Conservation (phyloP, 1,140 invertebrate species). For the Eriocheir sinensis region DNA sequence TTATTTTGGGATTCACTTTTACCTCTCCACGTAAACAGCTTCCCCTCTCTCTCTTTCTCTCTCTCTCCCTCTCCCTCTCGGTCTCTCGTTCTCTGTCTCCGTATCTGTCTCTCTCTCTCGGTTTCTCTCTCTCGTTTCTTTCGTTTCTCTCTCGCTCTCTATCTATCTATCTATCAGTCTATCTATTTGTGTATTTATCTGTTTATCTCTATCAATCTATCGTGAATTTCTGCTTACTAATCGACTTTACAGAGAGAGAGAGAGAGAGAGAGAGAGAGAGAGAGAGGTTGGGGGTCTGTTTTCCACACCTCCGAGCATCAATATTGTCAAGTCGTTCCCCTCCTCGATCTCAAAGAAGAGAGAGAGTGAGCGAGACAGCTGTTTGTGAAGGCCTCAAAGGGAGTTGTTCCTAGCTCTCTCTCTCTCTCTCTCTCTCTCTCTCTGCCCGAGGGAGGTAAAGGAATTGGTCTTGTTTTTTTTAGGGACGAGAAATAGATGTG, state of each 20-base stretch:
- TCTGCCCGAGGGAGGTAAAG: too few species aligned
- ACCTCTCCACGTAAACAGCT: not conserved
- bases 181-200: too few species aligned
- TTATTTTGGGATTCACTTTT: not conserved
- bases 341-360: not conserved
- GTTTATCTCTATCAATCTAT: too few species aligned
- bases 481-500: not conserved
- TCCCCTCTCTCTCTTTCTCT: too few species aligned
- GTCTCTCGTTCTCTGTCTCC: too few species aligned
- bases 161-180: too few species aligned
- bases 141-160: too few species aligned
- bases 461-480: not conserved
- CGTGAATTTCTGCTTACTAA: too few species aligned
- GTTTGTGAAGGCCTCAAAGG: slow-evolving; percentile 14
- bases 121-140: too few species aligned
- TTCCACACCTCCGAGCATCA: slow-evolving; percentile 11
- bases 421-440: not conserved
- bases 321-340: not conserved
- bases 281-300: not conserved
- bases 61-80: too few species aligned
- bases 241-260: not conserved
- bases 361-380: not conserved
- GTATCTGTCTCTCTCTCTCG: too few species aligned
- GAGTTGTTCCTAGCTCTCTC: not conserved
- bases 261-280: not conserved